phyloP scores from a whole-genome alignment of 2,888 invertebrate genomes.

The Watsonalla binaria region DNA sequence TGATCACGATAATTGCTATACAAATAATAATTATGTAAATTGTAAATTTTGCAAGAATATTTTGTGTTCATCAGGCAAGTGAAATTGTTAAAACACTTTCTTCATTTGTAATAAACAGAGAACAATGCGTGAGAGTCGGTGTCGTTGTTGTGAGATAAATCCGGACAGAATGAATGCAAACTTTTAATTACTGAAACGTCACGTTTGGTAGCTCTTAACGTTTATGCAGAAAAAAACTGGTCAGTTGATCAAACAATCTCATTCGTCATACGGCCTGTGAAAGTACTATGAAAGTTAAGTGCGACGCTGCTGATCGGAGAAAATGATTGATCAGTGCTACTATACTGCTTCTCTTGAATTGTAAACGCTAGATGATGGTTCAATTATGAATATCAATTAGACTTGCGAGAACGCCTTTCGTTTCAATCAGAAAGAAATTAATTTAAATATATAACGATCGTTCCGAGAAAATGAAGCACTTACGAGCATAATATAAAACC shows the following conservation, averaged over 20 bases:
- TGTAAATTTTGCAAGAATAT: conserved; percentile 1
- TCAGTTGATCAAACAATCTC: conserved; percentile 37
- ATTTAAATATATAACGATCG: conserved; percentile 18
- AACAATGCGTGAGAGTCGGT: conserved; percentile 23
- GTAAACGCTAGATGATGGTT: conserved; percentile 28
- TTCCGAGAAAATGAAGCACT: conserved; percentile 6
- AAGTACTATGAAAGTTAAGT: conserved; percentile 46
- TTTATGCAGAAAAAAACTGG: conserved; percentile 30
- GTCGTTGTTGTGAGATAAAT: conserved; percentile 19
- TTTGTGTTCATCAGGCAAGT: not conserved
- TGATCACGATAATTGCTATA: not conserved
- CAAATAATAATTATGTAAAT: conserved; percentile 3
- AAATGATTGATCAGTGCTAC: conserved; percentile 46
- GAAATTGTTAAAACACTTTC: not conserved
- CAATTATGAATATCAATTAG: conserved; percentile 33
- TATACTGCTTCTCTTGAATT: conserved; percentile 35
- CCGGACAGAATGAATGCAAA: conserved; percentile 25
- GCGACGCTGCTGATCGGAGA: conserved; percentile 26
- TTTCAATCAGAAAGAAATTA: conserved; percentile 29
- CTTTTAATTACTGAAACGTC: conserved; percentile 37
- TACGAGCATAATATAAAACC: conserved; percentile 1
- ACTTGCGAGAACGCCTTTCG: conserved; percentile 27
- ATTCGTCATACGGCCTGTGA: conserved; percentile 41
- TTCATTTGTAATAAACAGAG: not conserved
- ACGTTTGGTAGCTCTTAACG: conserved; percentile 19